Conservation (phyloP, 2,888 invertebrate genomes). For the Ditula angustiorana region DNA sequence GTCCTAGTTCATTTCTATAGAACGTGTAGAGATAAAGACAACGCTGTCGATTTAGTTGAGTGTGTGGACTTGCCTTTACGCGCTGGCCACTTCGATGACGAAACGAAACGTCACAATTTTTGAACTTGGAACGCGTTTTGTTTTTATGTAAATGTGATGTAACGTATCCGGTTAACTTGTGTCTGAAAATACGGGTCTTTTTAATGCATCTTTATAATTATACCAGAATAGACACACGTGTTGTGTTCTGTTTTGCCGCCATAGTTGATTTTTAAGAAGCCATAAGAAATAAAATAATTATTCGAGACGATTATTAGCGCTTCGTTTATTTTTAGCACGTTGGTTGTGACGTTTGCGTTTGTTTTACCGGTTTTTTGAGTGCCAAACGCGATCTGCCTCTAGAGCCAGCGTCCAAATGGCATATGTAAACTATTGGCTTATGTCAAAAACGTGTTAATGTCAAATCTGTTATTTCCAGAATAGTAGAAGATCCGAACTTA, state of each 20-base stretch:
- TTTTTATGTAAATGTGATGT: slow-evolving; percentile 15
- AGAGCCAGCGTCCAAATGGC: slow-evolving; percentile 13
- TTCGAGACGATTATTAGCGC: neutral
- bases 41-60: neutral
- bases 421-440: slow-evolving; percentile 10
- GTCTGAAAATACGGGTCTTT: neutral
- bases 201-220: slow-evolving; percentile 1
- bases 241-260: neutral
- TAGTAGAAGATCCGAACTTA: too few relatives aligned
- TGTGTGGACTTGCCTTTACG: slow-evolving; percentile 6
- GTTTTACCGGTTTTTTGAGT: slow-evolving; percentile 36
- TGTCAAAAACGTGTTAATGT: neutral
- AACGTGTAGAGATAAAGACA: slow-evolving; percentile 5
- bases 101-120: slow-evolving; percentile 34
- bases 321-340: neutral
- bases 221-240: neutral
- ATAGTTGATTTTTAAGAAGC: neutral
- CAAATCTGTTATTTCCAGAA: neutral
- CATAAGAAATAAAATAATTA: neutral
- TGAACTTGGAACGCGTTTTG: slow-evolving; percentile 4
- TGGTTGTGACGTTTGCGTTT: slow-evolving; percentile 36
- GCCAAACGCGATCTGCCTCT: slow-evolving; percentile 43
- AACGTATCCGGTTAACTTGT: slow-evolving; percentile 1
- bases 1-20: slow-evolving; percentile 6
- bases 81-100: slow-evolving; percentile 28